Percentiles rank a stretch among this genome's conserved stretches.
These are phyloP conservation scores for Ridgeia piscesae DNA, from an alignment of 1,140 invertebrate species.

Conservation along the genomic window DNA sequence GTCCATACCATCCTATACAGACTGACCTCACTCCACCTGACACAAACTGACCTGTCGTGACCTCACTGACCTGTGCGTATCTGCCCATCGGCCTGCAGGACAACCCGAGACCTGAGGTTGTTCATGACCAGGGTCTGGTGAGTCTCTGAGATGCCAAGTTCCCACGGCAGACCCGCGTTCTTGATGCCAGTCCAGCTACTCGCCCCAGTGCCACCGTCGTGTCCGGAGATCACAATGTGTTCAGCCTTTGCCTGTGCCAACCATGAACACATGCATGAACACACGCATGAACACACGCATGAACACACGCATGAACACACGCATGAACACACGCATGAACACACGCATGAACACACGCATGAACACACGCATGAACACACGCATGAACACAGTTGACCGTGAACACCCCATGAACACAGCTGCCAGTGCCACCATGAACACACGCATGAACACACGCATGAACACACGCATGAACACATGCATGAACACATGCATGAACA, in stretches of 20 bases:
- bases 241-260: conserved; percentile 86
- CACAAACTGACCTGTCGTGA: conserved; percentile 28
- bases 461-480: too few species aligned
- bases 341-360: too few species aligned
- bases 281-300: too few species aligned
- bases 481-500: too few species aligned
- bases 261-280: background rate
- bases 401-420: too few species aligned
- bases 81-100: conserved; percentile 78
- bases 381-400: too few species aligned
- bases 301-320: too few species aligned
- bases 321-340: too few species aligned
- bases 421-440: too few species aligned
- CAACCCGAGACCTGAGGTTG: conserved; percentile 89
- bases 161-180: conserved; percentile 95
- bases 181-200: conserved; percentile 95
- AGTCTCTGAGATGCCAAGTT: conserved; percentile 94
- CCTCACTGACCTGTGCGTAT: conserved; percentile 47
- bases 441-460: too few species aligned
- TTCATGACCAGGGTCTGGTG: conserved; percentile 94
- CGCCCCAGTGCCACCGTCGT: conserved; percentile 97
- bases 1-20: background rate
- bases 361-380: too few species aligned
- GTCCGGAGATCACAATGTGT: conserved; percentile 97
- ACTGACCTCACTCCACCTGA: conserved; percentile 52